Conservation (phyloP, 2,888 invertebrate species). For the Aporophyla lueneburgensis region DNA sequence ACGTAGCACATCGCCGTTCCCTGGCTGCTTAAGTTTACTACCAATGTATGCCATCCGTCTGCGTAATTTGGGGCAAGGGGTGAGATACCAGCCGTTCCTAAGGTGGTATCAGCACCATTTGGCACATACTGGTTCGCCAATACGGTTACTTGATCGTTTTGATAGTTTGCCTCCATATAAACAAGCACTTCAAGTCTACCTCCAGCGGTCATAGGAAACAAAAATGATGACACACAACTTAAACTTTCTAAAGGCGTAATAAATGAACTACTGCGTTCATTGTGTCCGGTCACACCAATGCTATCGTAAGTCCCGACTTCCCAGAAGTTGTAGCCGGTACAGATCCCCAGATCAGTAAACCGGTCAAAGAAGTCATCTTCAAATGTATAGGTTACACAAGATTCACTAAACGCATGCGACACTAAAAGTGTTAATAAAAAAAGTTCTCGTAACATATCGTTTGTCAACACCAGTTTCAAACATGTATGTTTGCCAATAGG, state of each 20-base stretch:
- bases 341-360: slow-evolving; percentile 69
- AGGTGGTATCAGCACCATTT: slow-evolving; percentile 31
- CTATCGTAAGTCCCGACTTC: slow-evolving; percentile 64
- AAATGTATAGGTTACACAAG: slow-evolving; percentile 76
- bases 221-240: slow-evolving; percentile 69
- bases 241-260: slow-evolving; percentile 63
- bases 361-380: slow-evolving; percentile 69
- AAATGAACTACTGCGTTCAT: slow-evolving; percentile 67
- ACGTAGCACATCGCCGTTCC: slow-evolving; percentile 49
- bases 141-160: slow-evolving; percentile 70
- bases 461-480: slow-evolving; percentile 50
- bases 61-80: slow-evolving; percentile 16
- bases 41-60: slow-evolving; percentile 42
- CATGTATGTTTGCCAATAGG: slow-evolving; percentile 65
- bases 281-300: slow-evolving; percentile 61
- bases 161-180: slow-evolving; percentile 67
- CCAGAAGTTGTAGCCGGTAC: slow-evolving; percentile 66
- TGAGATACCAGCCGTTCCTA: slow-evolving; percentile 39
- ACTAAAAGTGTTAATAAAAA: slow-evolving; percentile 58
- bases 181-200: slow-evolving; percentile 76
- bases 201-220: slow-evolving; percentile 68
- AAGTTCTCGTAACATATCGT: slow-evolving; percentile 61
- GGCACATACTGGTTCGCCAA: slow-evolving; percentile 68
- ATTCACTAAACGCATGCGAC: slow-evolving; percentile 67
- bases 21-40: slow-evolving; percentile 30